Base-by-base conservation (phyloP, 2,797 vertebrate genomes). In the Zalophus californianus region DNA sequence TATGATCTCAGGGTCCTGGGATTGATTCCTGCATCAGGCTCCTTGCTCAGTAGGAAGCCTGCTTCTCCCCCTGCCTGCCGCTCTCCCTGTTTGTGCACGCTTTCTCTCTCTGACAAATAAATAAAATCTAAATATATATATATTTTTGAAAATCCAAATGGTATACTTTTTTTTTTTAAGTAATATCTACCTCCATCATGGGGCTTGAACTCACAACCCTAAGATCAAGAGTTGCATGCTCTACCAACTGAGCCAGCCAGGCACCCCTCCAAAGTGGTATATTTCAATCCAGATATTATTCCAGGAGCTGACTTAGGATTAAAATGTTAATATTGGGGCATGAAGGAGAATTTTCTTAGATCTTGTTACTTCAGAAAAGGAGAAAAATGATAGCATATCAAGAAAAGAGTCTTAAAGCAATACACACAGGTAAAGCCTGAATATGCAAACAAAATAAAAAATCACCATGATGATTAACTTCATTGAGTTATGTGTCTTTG, bases 361-460 rank as follows among this genome's bases (percentile, higher is more conserved):
- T n/a, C n/a, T 86, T 83, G 86, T 82, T 79, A 79, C 50, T 95
- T 89, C 73, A 48, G 96, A 89, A 95, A 54, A 21, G 41, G 18
- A 92, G 38, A 60, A 92, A 96, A 86, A 90, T 48, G 6, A 85
- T 86, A 58, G 6, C 54, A 7, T 83, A 86, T 60, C 75, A 87
- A 91, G 62, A 56, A 80, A 75, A 85, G 41, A 92, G 68, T 96
- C 29, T 25, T 86, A 60, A 96, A 96, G 38, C 48, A 62, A 5
- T 62, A 75, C 8, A 80, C 38, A 92, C 35, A 96, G 44, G 66
- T 77, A 70, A 70, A 83, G 32, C n/a, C 56, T 95, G 32, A 79
- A 50, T 87, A 80, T 58, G 15, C 48, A 90, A 92, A 94, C 38
- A 95, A 84, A 95, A 86, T 48, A 16, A 75, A n/a, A 95, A 50